Base-by-base conservation (phyloP, 2,797 vertebrate species). In the Anniella stebbinsi region DNA sequence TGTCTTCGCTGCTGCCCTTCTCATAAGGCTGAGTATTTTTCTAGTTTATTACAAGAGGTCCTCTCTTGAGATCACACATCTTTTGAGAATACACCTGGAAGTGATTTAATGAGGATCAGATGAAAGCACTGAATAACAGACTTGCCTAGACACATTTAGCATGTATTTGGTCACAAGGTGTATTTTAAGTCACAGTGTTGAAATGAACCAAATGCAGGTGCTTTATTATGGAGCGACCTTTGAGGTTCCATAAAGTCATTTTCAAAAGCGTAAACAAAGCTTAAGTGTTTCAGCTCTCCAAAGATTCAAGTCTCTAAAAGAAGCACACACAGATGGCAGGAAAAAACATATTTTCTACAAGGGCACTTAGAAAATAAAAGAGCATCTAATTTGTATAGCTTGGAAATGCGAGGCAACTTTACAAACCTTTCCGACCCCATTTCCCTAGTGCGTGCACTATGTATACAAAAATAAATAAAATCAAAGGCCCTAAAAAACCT, bases 381-480 rank as follows among this genome's bases (percentile, higher is more conserved):
- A 36, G 21, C 23, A 48, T n/a, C 60, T 25, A 66, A 41, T 67
- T 82, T 66, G 30, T 76, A 45, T 60, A 72, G 84, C 36, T 36
- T 51, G 54, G 67, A 67, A 41, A 36, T 45, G 33, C 12, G 72
- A 77, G 60, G 63, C 60, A 69, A 77, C 25, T 60, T 4, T 3
- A 13, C 57, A 57, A 83, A 36, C 51, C 0, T 88, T 83, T 66
- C 54, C 38, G 25, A 15, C 36, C 28, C 33, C 38, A 76, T 88
- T 83, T 63, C 54, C 51, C 30, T 83, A 48, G 54, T 33, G 72
- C 48, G 57, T n/a, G 5, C 7, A 36, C 38, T 63, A 70, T 87
- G 84, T 33, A 51, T 38, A 75, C 33, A 73, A 51, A 89, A 90
- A 75, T 38, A 76, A 76, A 67, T 76, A 82, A 72, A 84, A 84